These are phyloP conservation scores for Oncopodura yosiiana DNA, from an alignment of 1,140 invertebrate genomes.

Conservation along the genomic window DNA sequence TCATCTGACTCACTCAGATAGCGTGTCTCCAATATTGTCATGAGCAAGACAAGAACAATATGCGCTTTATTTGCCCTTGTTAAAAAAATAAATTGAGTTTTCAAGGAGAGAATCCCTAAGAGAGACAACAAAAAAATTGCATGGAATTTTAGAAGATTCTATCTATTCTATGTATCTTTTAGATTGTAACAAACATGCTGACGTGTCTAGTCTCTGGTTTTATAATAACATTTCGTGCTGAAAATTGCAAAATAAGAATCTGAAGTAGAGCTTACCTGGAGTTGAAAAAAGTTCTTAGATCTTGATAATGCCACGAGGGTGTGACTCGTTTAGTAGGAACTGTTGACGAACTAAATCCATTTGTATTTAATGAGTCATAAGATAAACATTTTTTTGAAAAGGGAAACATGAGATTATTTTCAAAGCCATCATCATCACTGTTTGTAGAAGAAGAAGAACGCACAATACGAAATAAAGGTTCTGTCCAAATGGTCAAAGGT, in stretches of 20 bases:
- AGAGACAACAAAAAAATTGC: too few relatives aligned
- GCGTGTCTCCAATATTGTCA: too few relatives aligned
- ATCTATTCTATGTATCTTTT: neutral
- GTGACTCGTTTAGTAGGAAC: neutral
- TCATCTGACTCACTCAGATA: too few relatives aligned
- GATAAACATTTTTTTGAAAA: conserved; percentile 22
- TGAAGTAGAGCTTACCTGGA: conserved; percentile 18
- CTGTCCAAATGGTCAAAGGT: conserved; percentile 26
- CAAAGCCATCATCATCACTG: conserved; percentile 11
- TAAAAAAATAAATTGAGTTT: too few relatives aligned
- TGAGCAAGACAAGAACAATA: too few relatives aligned
- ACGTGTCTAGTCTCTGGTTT: neutral
- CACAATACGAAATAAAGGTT: conserved; percentile 21
- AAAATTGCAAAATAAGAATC: neutral
- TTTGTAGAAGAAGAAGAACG: conserved; percentile 9
- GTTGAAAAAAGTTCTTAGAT: conserved; percentile 29
- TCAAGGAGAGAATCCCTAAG: too few relatives aligned
- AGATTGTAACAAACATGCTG: neutral
- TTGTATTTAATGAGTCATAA: conserved; percentile 20
- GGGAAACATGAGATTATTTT: conserved; percentile 4
- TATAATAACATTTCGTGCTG: too few relatives aligned
- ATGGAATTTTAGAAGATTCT: too few relatives aligned
- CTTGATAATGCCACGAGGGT: conserved; percentile 28
- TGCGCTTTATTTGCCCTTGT: too few relatives aligned
- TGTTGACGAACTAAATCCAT: neutral